phyloP scores from a whole-genome alignment of 2,113 vertebrate species.

The Hippopotamus amphibius region DNA sequence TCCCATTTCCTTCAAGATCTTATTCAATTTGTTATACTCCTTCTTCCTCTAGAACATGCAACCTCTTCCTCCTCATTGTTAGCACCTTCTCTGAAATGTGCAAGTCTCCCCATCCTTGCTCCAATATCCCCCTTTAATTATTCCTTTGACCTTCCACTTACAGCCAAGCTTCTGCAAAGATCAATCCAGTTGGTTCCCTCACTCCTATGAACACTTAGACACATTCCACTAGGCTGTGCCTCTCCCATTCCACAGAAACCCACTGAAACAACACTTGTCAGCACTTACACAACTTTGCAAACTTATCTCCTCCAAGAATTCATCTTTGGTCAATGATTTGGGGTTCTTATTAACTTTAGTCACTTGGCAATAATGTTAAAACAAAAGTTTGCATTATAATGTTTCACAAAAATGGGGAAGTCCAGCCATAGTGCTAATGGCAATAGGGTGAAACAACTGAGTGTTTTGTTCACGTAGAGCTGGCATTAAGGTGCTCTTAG shows the following conservation, averaged over 20 bases:
- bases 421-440: neutral
- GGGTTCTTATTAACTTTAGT: neutral
- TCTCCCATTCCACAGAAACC: neutral
- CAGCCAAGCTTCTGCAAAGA: neutral
- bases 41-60: neutral
- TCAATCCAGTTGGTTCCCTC: neutral
- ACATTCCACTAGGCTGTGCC: neutral
- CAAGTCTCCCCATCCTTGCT: neutral
- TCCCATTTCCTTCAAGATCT: neutral
- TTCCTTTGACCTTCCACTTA: neutral
- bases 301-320: neutral
- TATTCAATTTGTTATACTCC: neutral
- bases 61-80: neutral
- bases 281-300: neutral
- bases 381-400: neutral
- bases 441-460: neutral
- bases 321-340: neutral
- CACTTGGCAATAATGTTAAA: slow-evolving; percentile 1
- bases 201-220: neutral
- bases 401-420: neutral
- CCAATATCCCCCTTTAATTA: neutral
- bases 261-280: neutral
- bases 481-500: neutral
- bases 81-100: neutral
- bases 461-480: neutral